These are phyloP conservation scores for Pseudochirops corinnae DNA, from an alignment of 2,797 vertebrate species.

Conservation along the genomic window DNA sequence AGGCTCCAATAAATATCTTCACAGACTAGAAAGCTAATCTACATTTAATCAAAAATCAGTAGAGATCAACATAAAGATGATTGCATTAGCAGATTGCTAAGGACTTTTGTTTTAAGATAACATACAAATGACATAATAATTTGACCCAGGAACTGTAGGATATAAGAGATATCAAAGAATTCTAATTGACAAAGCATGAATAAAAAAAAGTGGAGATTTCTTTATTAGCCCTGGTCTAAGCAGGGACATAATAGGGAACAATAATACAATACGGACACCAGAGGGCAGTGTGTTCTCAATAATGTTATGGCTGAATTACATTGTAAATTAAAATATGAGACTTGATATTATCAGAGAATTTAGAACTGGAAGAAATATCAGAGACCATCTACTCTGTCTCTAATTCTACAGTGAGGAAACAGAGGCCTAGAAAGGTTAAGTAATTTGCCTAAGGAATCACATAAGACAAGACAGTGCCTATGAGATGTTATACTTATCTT, in stretches of 20 bases:
- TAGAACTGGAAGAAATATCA: background rate
- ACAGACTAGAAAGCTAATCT: background rate
- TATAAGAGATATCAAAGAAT: slow-evolving; percentile 28
- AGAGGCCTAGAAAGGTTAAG: background rate
- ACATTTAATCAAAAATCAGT: background rate
- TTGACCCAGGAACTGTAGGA: background rate
- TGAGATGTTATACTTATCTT: background rate
- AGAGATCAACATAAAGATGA: background rate
- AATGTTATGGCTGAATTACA: slow-evolving; percentile 61
- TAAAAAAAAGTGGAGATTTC: background rate
- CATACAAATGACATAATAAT: slow-evolving; percentile 26
- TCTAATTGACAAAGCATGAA: background rate
- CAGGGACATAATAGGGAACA: background rate
- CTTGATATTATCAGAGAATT: background rate
- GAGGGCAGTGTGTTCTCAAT: slow-evolving; percentile 83
- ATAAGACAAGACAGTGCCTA: background rate
- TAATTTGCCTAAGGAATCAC: background rate
- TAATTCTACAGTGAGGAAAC: background rate
- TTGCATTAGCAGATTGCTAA: background rate
- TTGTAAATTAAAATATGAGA: background rate
- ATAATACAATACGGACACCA: slow-evolving; percentile 76
- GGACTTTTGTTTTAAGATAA: slow-evolving; percentile 7
- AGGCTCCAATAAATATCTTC: background rate
- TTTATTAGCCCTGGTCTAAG: background rate
- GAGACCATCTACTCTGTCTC: background rate